Conservation (phyloP, 2,888 invertebrate genomes). For the Tetropium fuscum region DNA sequence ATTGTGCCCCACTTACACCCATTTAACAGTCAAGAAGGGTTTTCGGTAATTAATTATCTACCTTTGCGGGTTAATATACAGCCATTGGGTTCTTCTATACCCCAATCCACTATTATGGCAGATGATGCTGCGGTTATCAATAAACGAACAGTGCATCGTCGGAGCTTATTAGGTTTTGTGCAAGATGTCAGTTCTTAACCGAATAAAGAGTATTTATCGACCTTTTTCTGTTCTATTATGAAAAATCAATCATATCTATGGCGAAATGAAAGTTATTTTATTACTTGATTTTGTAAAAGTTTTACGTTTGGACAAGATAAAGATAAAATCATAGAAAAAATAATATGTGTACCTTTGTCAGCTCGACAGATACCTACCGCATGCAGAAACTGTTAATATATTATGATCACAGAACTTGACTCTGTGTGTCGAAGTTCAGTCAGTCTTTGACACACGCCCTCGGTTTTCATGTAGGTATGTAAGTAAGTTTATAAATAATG, state of each 20-base stretch:
- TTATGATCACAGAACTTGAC: too few relatives aligned
- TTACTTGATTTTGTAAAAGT: too few relatives aligned
- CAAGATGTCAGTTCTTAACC: neutral
- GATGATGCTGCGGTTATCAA: slow-evolving; percentile 53
- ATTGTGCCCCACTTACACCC: slow-evolving; percentile 5
- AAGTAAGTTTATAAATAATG: too few relatives aligned
- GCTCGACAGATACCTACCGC: too few relatives aligned
- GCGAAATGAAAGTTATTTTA: neutral
- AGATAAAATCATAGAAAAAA: too few relatives aligned
- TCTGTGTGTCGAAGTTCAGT: too few relatives aligned
- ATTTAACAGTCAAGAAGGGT: neutral
- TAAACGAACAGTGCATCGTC: slow-evolving; percentile 23
- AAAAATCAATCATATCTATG: too few relatives aligned
- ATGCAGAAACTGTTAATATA: too few relatives aligned
- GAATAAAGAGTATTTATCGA: slow-evolving; percentile 8
- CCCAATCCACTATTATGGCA: slow-evolving; percentile 46
- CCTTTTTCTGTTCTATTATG: neutral
- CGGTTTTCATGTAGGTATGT: too few relatives aligned
- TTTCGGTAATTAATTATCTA: slow-evolving; percentile 26
- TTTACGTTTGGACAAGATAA: too few relatives aligned
- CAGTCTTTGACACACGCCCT: too few relatives aligned
- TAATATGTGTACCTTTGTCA: too few relatives aligned
- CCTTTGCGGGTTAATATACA: neutral
- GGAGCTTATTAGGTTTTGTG: neutral
- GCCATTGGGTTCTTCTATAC: slow-evolving; percentile 2